Percentiles rank a stretch among this genome's conserved stretches.
Evolutionary conservation across 2,888 invertebrate genomes (phyloP).

Genomic region (Eristalis intricaria): DNA sequence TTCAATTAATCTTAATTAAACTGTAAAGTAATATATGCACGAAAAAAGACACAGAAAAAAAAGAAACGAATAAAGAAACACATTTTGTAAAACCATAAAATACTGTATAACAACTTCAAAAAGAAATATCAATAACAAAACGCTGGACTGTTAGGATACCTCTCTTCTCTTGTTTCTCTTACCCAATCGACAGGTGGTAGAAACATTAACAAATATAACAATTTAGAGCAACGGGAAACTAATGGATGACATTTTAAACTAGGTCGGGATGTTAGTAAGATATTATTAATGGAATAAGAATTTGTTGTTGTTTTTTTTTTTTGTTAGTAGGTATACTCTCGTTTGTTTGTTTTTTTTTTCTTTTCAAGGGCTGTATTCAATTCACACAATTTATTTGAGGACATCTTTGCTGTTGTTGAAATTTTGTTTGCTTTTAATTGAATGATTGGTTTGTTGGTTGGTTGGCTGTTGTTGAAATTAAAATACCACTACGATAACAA

Average conservation of each 20-base stretch:
- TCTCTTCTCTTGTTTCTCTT: conserved; percentile 49
- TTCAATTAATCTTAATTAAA: conserved; percentile 53
- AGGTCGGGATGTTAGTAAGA: conserved; percentile 41
- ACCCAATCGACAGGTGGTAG: conserved; percentile 51
- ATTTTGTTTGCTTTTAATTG: conserved; percentile 40
- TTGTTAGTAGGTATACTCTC: conserved; percentile 35
- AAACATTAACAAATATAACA: conserved; percentile 57
- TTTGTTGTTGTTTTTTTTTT: not conserved
- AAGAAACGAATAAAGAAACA: conserved; percentile 35
- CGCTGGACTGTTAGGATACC: conserved; percentile 63
- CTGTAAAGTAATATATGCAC: conserved; percentile 59
- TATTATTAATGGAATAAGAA: conserved; percentile 50
- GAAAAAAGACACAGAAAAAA: conserved; percentile 62
- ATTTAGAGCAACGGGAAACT: conserved; percentile 33
- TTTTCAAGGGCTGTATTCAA: conserved; percentile 24
- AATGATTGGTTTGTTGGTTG: conserved; percentile 5
- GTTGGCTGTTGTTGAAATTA: conserved; percentile 61
- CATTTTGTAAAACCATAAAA: conserved; percentile 69
- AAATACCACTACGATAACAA: conserved; percentile 71
- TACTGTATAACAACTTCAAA: conserved; percentile 70
- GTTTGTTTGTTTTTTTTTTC: not conserved
- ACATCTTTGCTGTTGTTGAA: conserved; percentile 37
- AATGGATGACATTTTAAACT: conserved; percentile 47
- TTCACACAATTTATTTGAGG: conserved; percentile 46
- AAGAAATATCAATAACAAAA: conserved; percentile 66